Percentiles rank a stretch among this genome's conserved stretches.
phyloP scores from a whole-genome alignment of 2,797 vertebrate genomes.

The Sebastes elongatus region DNA sequence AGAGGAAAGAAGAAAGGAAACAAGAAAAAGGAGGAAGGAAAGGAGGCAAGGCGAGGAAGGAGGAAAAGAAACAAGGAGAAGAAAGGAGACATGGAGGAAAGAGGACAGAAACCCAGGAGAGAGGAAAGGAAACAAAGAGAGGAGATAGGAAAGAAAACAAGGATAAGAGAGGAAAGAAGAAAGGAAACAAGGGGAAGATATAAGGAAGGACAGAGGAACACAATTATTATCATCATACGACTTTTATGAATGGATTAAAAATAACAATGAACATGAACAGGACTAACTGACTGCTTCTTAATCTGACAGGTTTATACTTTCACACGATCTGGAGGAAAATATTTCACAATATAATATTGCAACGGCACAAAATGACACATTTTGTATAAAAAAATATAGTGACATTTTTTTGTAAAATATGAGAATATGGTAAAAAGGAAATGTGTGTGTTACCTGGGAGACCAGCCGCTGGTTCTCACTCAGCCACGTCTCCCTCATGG shows the following conservation, averaged over 20 bases:
- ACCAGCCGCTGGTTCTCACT: slow-evolving; percentile 97
- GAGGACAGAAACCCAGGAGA: not conserved
- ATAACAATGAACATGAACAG: not conserved
- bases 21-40: not conserved
- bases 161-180: not conserved
- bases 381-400: too few species aligned
- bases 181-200: not conserved
- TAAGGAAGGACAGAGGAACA: not conserved
- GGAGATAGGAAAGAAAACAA: not conserved
- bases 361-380: too few species aligned
- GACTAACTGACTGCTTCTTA: not conserved
- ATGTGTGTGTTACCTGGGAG: slow-evolving; percentile 84
- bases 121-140: not conserved
- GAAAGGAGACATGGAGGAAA: not conserved
- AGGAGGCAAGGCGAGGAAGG: not conserved
- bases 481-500: slow-evolving; percentile 98
- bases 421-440: not conserved
- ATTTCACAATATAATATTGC: too few species aligned
- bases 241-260: not conserved
- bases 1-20: not conserved
- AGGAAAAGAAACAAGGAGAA: not conserved
- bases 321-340: not conserved
- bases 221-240: not conserved
- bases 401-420: not conserved
- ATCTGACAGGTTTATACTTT: not conserved